Evolutionary conservation across 2,113 vertebrate genomes (phyloP).

Genomic region (Synchiropus splendidus): DNA sequence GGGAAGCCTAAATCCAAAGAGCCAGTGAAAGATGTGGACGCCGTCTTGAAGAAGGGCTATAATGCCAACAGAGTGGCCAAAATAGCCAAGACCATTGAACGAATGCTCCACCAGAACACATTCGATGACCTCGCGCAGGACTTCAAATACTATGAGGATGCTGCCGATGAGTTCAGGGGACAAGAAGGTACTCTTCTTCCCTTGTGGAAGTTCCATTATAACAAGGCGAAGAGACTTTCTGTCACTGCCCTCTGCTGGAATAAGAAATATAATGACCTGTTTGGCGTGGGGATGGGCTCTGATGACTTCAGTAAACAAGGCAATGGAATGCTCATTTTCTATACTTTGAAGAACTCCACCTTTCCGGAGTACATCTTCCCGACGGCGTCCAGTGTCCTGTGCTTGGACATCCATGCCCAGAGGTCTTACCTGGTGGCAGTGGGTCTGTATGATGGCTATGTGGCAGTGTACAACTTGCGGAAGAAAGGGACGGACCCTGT

Average conservation of each 20-base stretch:
- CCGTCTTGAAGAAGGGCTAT: constrained; percentile 53
- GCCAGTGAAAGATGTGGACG: no score
- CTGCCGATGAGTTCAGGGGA: constrained; percentile 78
- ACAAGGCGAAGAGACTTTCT: constrained; percentile 76
- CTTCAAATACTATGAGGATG: constrained; percentile 89
- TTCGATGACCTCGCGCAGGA: constrained; percentile 86
- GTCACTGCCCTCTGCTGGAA: constrained; percentile 94
- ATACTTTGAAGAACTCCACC: constrained; percentile 80
- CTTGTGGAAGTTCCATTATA: constrained; percentile 85
- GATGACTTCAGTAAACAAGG: constrained; percentile 83
- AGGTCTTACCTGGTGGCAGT: constrained; percentile 73
- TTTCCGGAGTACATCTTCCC: constrained; percentile 79
- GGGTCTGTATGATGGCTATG: constrained; percentile 83
- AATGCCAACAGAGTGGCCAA: constrained; percentile 71
- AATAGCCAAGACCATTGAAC: constrained; percentile 77
- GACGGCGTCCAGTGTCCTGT: constrained; percentile 75
- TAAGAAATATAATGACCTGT: constrained; percentile 87
- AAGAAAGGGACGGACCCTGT: constrained; percentile 56
- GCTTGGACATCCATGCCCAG: constrained; percentile 77
- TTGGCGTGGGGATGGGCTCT: constrained; percentile 88
- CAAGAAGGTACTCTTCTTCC: constrained; percentile 84
- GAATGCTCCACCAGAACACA: constrained; percentile 85
- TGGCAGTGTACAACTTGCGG: constrained; percentile 85
- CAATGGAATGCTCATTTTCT: constrained; percentile 78
- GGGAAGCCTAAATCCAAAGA: no score